A percentile compares a stretch with the other conserved stretches of the same genome.
Conservation (phyloP, 2,113 vertebrate genomes). For the Paradisaea rubra region DNA sequence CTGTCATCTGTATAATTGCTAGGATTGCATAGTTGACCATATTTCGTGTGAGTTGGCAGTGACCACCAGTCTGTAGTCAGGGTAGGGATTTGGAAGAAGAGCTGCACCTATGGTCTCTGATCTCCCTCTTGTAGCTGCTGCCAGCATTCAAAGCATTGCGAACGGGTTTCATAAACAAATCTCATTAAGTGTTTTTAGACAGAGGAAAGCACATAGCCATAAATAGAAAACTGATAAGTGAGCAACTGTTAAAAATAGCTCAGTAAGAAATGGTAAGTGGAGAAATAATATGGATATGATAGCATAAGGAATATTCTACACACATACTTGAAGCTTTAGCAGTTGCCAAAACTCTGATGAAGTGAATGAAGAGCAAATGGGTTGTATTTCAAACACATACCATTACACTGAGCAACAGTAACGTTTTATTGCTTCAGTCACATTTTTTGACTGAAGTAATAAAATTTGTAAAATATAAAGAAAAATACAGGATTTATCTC, state of each 20-base stretch:
- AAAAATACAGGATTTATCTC: conserved; percentile 67
- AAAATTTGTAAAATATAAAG: conserved; percentile 76
- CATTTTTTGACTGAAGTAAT: conserved; percentile 74
- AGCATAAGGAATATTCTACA: conserved; percentile 65
- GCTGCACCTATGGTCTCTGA: conserved; percentile 43
- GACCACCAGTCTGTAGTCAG: background rate
- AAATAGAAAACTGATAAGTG: conserved; percentile 67
- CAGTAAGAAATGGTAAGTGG: conserved; percentile 69
- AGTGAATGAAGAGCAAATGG: conserved; percentile 75
- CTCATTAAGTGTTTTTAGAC: conserved; percentile 64
- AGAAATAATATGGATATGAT: conserved; percentile 68
- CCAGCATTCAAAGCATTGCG: conserved; percentile 62
- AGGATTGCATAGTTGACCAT: background rate
- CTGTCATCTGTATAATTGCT: conserved; percentile 10
- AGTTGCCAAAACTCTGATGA: conserved; percentile 65
- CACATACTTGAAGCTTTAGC: background rate
- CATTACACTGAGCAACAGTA: conserved; percentile 68
- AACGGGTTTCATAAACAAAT: conserved; percentile 54
- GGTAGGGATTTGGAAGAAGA: conserved; percentile 7
- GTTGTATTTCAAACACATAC: conserved; percentile 79
- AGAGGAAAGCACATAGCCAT: conserved; percentile 56
- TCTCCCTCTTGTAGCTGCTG: conserved; percentile 43
- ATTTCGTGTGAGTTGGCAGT: conserved; percentile 27
- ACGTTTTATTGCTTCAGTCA: conserved; percentile 71
- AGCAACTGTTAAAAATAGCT: conserved; percentile 66